Evolutionary conservation across 2,888 invertebrate genomes (phyloP), one percentile per base, ranked within the genome.

Genomic region (Nomada goodeniana): DNA sequence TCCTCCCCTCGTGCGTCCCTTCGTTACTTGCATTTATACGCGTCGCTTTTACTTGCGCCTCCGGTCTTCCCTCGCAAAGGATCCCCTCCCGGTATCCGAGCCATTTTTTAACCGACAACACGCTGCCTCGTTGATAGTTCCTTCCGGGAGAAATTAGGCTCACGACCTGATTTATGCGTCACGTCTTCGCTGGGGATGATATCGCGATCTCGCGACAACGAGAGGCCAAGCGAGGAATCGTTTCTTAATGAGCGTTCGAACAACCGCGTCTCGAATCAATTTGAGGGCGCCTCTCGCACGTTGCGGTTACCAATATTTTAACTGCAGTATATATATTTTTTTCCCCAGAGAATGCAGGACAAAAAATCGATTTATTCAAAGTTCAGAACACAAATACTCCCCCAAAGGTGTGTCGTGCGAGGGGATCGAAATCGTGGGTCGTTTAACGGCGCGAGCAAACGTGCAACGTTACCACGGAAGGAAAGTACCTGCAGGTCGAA

Each of bases 21-120:
- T 69, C 83, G 83, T 79, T 80, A 76, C 83, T 83, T 76, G 83
- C 83, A 76, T 84, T 84, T 84, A 57, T 83, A 83, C 70, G 36
- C 83, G 83, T 83, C 83, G 63, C 55, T 74, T 68, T 75, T 68
- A 50, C 47, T 75, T 42, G 63, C 52, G 65, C 74, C 74, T 42
- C 61, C 52, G 60, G 47, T 77, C 47, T 77, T 70, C 78, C n/a
- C 20, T 73, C 26, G 52, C 15, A 29, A 9, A 9, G 7, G 36
- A 23, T 13, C 18, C 64, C 52, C 18, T 59, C 52, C 1, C 26
- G 77, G 72, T 72, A 82, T 53, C 42, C 68, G 53, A 55, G 50
- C 36, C 67, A 76, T 82, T 82, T 72, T 82, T 82, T 72, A 72
- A n/a, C 64, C 4, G 26, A 65, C 50, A 68, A 72, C 72, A 23